phyloP scores from a whole-genome alignment of 2,797 vertebrate species.

The Pempheris klunzingeri region DNA sequence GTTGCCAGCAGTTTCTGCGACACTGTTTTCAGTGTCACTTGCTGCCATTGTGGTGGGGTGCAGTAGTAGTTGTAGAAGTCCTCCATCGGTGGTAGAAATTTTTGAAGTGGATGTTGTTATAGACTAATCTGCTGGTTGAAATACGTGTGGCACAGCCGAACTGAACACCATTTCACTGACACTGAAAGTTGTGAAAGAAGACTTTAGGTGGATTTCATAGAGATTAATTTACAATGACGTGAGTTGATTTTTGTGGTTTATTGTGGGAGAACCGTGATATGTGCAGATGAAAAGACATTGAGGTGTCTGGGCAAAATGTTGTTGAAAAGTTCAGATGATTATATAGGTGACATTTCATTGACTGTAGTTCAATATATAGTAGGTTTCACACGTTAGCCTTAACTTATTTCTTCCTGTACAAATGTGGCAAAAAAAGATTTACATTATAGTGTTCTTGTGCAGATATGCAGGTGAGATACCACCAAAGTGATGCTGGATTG shows the following conservation, averaged over 20 bases:
- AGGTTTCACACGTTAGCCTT: neutral
- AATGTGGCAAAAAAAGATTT: neutral
- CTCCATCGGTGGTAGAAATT: neutral
- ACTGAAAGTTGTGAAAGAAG: neutral
- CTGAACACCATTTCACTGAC: neutral
- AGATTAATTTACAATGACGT: neutral
- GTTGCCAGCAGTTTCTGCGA: neutral
- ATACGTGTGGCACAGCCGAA: neutral
- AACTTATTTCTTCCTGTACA: neutral
- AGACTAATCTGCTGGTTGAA: neutral
- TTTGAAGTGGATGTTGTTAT: neutral
- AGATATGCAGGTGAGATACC: neutral
- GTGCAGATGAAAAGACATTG: neutral
- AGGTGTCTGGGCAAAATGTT: neutral
- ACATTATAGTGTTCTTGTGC: neutral
- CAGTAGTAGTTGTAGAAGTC: neutral
- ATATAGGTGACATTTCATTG: neutral
- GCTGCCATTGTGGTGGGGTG: neutral
- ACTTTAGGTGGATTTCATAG: neutral
- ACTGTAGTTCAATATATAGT: neutral
- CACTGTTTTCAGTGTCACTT: neutral
- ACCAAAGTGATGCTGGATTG: neutral
- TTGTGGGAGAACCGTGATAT: neutral
- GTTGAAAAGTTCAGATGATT: neutral
- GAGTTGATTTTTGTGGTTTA: neutral